These are phyloP conservation scores for Mimachlamys varia DNA, from an alignment of 2,888 invertebrate genomes.

Conservation along the genomic window DNA sequence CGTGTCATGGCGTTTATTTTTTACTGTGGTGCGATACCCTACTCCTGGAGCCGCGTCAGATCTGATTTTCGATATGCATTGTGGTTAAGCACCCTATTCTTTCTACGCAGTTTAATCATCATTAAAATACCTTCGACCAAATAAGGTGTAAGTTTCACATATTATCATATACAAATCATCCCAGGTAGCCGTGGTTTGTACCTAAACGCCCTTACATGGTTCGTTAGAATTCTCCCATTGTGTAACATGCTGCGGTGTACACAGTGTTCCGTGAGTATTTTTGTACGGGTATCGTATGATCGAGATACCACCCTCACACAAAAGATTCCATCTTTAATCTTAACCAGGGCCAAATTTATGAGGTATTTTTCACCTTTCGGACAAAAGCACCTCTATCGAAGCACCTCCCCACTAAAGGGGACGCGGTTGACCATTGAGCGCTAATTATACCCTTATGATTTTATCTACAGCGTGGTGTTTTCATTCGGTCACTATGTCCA, in stretches of 20 bases:
- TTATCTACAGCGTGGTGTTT: not conserved
- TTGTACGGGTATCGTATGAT: not conserved
- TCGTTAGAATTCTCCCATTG: constrained; percentile 12
- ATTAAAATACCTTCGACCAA: constrained; percentile 18
- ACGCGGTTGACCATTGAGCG: not conserved
- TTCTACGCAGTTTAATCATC: constrained; percentile 30
- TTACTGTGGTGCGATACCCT: not conserved
- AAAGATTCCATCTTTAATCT: constrained; percentile 31
- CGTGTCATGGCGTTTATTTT: not conserved
- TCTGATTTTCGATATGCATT: constrained; percentile 25
- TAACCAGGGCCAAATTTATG: constrained; percentile 28
- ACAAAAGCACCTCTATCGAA: not conserved
- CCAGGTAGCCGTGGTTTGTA: not conserved
- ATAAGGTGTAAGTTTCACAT: constrained; percentile 31
- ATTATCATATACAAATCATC: constrained; percentile 14
- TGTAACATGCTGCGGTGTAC: not conserved
- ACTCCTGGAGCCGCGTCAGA: constrained; percentile 15
- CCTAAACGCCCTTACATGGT: constrained; percentile 1
- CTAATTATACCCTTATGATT: not conserved
- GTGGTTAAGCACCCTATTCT: not conserved
- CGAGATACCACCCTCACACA: constrained; percentile 21
- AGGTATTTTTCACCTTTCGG: constrained; percentile 33
- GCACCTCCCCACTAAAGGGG: not conserved
- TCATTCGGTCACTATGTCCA: constrained; percentile 8
- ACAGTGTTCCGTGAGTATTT: not conserved